Evolutionary conservation across 1,140 invertebrate species (phyloP).

Genomic region (Drosophila ironensis): DNA sequence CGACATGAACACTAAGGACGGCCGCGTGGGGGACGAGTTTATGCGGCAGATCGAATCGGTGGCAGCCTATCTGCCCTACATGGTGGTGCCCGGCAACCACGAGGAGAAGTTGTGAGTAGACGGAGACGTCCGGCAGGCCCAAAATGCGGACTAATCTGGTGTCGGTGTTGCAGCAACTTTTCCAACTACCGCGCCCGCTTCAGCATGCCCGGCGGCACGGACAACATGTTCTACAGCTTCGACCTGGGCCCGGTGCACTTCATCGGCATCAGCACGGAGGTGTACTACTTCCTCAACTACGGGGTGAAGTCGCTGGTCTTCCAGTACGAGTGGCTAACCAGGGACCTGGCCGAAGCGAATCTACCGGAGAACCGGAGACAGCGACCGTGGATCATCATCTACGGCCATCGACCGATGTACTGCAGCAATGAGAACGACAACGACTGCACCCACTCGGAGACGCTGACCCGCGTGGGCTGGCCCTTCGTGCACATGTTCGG

Average conservation of each 20-base stretch:
- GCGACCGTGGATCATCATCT: conserved; percentile 96
- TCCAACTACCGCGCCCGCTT: conserved; percentile 93
- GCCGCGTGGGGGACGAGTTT: conserved; percentile 92
- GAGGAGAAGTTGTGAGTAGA: conserved; percentile 91
- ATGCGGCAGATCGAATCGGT: conserved; percentile 94
- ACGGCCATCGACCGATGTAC: conserved; percentile 98
- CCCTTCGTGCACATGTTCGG: conserved; percentile 88
- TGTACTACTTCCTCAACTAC: conserved; percentile 96
- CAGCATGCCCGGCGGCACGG: conserved; percentile 91
- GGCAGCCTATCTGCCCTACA: conserved; percentile 94
- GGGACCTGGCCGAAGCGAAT: conserved; percentile 89
- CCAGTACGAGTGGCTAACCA: conserved; percentile 95
- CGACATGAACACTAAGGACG: conserved; percentile 93
- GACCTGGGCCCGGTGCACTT: conserved; percentile 96
- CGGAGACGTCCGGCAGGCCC: neutral
- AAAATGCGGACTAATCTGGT: conserved; percentile 11
- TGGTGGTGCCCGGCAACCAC: conserved; percentile 96
- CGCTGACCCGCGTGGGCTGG: conserved; percentile 88
- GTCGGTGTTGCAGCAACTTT: conserved; percentile 88
- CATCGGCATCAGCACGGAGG: conserved; percentile 95
- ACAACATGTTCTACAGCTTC: conserved; percentile 94
- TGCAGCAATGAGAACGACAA: conserved; percentile 94
- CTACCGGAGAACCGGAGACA: conserved; percentile 85
- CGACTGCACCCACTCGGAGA: conserved; percentile 92
- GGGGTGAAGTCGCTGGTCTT: conserved; percentile 91